phyloP scores from a whole-genome alignment of 2,888 invertebrate genomes.

The Drosophila rellima region DNA sequence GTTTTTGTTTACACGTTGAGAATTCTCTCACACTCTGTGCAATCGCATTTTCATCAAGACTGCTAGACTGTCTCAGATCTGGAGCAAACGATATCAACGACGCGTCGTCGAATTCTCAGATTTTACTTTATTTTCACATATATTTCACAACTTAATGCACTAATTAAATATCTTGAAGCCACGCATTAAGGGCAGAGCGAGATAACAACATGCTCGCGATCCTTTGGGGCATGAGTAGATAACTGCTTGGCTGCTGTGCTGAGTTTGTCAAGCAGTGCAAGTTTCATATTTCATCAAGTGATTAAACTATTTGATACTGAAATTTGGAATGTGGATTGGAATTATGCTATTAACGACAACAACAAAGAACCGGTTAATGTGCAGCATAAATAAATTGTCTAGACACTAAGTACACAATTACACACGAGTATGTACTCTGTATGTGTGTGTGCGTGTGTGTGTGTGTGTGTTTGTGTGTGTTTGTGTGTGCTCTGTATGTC shows the following conservation, averaged over 20 bases:
- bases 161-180: not conserved
- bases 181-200: not conserved
- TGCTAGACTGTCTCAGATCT: conserved; percentile 38
- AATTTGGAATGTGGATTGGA: conserved; percentile 19
- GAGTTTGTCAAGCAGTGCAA: conserved; percentile 5
- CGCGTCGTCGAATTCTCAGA: conserved; percentile 6
- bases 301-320: conserved; percentile 22
- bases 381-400: conserved; percentile 36
- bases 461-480: not conserved
- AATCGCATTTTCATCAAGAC: conserved; percentile 19
- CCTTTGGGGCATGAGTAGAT: no score
- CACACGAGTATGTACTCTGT: conserved; percentile 11
- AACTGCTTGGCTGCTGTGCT: not conserved
- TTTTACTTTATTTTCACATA: conserved; percentile 2
- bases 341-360: conserved; percentile 14
- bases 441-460: conserved; percentile 10
- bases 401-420: conserved; percentile 34
- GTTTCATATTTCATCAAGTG: conserved; percentile 16
- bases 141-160: conserved; percentile 6
- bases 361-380: conserved; percentile 30
- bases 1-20: not conserved
- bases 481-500: conserved; percentile 11
- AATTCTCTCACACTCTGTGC: conserved; percentile 25
- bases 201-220: not conserved
- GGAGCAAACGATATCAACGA: conserved; percentile 47